Evolutionary conservation across 2,888 invertebrate species (phyloP).

Genomic region (Anticlea derivata): DNA sequence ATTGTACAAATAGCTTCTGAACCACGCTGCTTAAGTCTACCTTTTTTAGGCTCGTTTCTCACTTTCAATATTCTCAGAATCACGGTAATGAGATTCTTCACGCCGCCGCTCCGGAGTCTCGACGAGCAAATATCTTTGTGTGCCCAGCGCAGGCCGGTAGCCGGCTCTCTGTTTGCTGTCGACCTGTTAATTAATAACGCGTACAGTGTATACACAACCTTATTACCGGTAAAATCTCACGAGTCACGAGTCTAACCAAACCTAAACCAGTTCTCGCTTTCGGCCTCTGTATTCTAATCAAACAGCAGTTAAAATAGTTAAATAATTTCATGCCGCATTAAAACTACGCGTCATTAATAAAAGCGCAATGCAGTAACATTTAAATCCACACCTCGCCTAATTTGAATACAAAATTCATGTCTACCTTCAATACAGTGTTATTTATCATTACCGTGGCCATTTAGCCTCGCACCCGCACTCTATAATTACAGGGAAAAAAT

Average conservation of each 20-base stretch:
- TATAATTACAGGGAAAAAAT: conserved; percentile 81
- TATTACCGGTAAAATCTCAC: conserved; percentile 83
- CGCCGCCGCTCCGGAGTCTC: conserved; percentile 72
- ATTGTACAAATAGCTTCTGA: conserved; percentile 10
- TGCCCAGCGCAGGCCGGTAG: conserved; percentile 78
- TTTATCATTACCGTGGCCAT: conserved; percentile 80
- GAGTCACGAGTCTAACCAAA: conserved; percentile 74
- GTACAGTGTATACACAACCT: conserved; percentile 80
- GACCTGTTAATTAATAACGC: conserved; percentile 83
- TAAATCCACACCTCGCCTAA: conserved; percentile 76
- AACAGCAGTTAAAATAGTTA: conserved; percentile 40
- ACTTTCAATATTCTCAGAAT: conserved; percentile 79
- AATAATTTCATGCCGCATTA: conserved; percentile 37
- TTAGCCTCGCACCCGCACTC: conserved; percentile 75
- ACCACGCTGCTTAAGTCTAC: conserved; percentile 51
- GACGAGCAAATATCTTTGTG: conserved; percentile 72
- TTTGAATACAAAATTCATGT: conserved; percentile 82
- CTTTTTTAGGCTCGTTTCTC: conserved; percentile 76
- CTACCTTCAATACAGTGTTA: conserved; percentile 77
- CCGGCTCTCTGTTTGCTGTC: conserved; percentile 80
- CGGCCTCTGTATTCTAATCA: conserved; percentile 71
- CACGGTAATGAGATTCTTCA: conserved; percentile 78
- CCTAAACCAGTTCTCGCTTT: conserved; percentile 69
- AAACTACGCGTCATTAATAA: conserved; percentile 59
- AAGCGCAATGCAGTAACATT: conserved; percentile 66